Base-by-base conservation (phyloP, 1,140 invertebrate species). In the Halotydeus destructor region DNA sequence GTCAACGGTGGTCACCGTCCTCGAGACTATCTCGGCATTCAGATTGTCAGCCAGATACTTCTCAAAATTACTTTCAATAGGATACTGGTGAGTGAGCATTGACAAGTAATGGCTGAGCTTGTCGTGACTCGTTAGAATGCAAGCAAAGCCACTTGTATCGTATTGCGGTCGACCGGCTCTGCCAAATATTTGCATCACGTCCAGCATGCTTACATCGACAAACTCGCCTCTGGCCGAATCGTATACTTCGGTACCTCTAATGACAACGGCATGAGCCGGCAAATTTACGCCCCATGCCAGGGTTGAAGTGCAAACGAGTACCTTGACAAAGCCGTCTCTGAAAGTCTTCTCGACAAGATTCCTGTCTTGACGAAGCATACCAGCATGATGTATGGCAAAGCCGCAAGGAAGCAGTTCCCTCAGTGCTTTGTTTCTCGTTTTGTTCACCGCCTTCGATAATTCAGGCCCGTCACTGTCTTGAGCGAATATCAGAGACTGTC, bases 261-360 rank as follows among this genome's bases (percentile, higher is more conserved):
- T 51, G 37, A 50, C 38, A 38, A 51, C 93, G 41, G 83, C 86
- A 62, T 96, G 88, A 0, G 91, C 93, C 0, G 93, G 93, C 47
- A 99, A 65, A 66, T 99, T 99, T 0, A 99, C 91, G 50, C 94
- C 94, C 94, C 94, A 99, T 21, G 94, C 94, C 8, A 99, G 64
- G 0, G 94, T 99, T 1, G 93, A 82, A 0, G 94, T 99, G 61
- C 91, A 98, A 8, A 91, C 80, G 1, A 99, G 63, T 3, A 96
- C 85, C 56, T 84, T 85, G 28, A 97, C 78, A 41, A 76, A 64
- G 1, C 93, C 93, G 41, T 80, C 76, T 1, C 71, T 60, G 57
- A 94, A 94, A 50, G 78, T 75, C 56, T 81, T 81, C 58, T 94
- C 88, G 0, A 93, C 77, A 54, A 84, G 56, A 47, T 64, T 77